Percentiles rank a stretch among this genome's conserved stretches.
Evolutionary conservation across 2,888 invertebrate genomes (phyloP).

Genomic region (Drosophila multiciliata): DNA sequence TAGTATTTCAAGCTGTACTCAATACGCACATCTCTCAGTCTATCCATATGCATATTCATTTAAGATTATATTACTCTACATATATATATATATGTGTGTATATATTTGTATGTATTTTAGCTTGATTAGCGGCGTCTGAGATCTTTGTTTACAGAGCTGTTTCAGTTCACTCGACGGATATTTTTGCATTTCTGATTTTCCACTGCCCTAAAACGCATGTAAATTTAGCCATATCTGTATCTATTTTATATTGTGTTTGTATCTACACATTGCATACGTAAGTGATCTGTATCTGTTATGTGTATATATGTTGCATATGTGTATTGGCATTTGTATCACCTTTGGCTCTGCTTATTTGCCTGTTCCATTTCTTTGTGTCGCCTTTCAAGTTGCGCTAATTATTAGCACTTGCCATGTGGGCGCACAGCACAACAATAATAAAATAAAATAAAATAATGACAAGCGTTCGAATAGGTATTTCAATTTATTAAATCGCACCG

Average conservation of each 20-base stretch:
- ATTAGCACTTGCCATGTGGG: conserved; percentile 54
- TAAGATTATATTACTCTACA: neutral
- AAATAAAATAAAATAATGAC: conserved; percentile 10
- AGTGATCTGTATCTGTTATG: conserved; percentile 16
- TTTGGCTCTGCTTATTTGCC: conserved; percentile 12
- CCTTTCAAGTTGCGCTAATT: conserved; percentile 57
- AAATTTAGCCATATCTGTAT: conserved; percentile 27
- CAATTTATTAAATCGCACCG: conserved; percentile 71
- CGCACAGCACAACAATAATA: conserved; percentile 30
- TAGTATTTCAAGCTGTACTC: conserved; percentile 13
- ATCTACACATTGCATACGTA: conserved; percentile 5
- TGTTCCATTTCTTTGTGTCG: conserved; percentile 49
- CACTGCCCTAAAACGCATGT: conserved; percentile 29
- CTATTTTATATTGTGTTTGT: conserved; percentile 7
- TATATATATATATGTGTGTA: conserved; percentile 2
- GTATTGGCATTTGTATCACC: conserved; percentile 17
- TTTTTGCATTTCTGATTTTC: conserved; percentile 24
- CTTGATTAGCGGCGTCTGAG: conserved; percentile 32
- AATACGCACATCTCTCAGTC: conserved; percentile 17
- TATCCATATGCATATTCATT: conserved; percentile 14
- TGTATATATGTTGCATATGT: conserved; percentile 7
- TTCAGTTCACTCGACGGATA: conserved; percentile 32
- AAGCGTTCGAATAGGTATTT: conserved; percentile 33
- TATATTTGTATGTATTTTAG: conserved; percentile 20
- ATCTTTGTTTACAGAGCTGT: conserved; percentile 47